Percentiles rank a stretch among this genome's conserved stretches.
phyloP scores from a whole-genome alignment of 2,888 invertebrate genomes.

The Sinotaia quadrata region DNA sequence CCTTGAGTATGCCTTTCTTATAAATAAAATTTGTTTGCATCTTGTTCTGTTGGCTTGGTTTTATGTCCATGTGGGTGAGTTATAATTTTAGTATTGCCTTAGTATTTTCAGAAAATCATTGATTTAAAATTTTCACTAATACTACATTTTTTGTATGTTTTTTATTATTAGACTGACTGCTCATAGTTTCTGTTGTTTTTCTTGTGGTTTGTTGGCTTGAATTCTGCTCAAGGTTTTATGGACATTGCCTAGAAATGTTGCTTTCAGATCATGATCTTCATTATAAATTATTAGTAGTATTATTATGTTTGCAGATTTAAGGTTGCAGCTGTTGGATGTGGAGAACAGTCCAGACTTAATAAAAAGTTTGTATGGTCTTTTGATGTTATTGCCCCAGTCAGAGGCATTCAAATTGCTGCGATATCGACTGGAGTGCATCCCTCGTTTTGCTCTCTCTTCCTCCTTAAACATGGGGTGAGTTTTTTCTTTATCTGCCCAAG shows the following conservation, averaged over 20 bases:
- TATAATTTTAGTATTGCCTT: too few species aligned
- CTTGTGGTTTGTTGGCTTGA: neutral
- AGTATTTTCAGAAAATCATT: too few species aligned
- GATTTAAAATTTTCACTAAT: too few species aligned
- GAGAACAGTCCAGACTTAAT: conserved; percentile 84
- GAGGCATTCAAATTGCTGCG: conserved; percentile 93
- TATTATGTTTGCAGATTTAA: conserved; percentile 82
- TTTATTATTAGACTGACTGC: too few species aligned
- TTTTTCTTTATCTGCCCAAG: too few species aligned
- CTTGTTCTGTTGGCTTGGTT: too few species aligned
- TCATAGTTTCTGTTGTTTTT: neutral
- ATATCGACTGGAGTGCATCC: conserved; percentile 86
- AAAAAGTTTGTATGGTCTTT: conserved; percentile 91
- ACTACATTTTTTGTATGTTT: too few species aligned
- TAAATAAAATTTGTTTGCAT: too few species aligned
- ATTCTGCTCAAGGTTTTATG: too few species aligned
- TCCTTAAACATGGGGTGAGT: conserved; percentile 14
- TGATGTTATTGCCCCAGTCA: conserved; percentile 98
- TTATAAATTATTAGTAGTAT: too few species aligned
- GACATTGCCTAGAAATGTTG: neutral
- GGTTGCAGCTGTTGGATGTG: conserved; percentile 87
- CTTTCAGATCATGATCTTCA: neutral
- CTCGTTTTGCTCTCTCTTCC: conserved; percentile 75
- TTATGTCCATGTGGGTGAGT: too few species aligned
- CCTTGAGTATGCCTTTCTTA: too few species aligned